Evolutionary conservation across 2,888 invertebrate species (phyloP).

Genomic region (Drosophila flavopinicola): DNA sequence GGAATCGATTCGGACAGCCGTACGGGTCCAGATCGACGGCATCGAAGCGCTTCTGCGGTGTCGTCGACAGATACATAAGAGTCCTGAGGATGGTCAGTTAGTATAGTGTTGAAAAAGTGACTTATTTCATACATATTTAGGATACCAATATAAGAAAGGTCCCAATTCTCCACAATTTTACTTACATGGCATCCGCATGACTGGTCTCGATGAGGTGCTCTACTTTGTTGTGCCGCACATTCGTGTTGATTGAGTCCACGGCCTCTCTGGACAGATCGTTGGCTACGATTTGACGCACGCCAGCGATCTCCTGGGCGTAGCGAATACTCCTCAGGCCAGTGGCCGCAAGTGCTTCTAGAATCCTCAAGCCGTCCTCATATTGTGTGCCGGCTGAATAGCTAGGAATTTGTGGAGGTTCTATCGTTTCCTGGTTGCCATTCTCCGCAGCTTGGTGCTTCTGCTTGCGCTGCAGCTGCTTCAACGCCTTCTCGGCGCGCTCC

Average conservation of each 20-base stretch:
- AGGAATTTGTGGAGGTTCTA: background rate
- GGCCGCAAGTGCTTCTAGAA: slow-evolving; percentile 97
- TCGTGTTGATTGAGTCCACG: slow-evolving; percentile 93
- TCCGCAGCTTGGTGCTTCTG: slow-evolving; percentile 17
- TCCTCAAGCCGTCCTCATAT: slow-evolving; percentile 83
- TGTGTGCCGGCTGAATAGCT: slow-evolving; percentile 67
- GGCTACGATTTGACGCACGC: slow-evolving; percentile 92
- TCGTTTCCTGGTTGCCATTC: slow-evolving; percentile 1
- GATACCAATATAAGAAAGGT: no score
- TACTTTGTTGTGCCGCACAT: slow-evolving; percentile 86
- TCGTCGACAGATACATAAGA: slow-evolving; percentile 92
- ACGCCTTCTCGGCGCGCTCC: slow-evolving; percentile 74
- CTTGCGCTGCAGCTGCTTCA: slow-evolving; percentile 51
- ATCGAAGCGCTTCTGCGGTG: slow-evolving; percentile 89
- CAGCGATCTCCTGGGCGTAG: slow-evolving; percentile 96
- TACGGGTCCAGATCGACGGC: slow-evolving; percentile 99
- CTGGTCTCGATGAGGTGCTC: slow-evolving; percentile 90
- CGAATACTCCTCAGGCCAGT: slow-evolving; percentile 97
- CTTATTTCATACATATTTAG: background rate
- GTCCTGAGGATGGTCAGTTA: slow-evolving; percentile 85
- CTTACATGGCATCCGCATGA: slow-evolving; percentile 95
- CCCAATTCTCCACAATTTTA: slow-evolving; percentile 26
- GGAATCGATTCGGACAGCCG: slow-evolving; percentile 96
- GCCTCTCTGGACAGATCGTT: slow-evolving; percentile 95
- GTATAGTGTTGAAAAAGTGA: no score